Conservation (phyloP, 2,888 invertebrate genomes). For the Mesorhabditis belari region DNA sequence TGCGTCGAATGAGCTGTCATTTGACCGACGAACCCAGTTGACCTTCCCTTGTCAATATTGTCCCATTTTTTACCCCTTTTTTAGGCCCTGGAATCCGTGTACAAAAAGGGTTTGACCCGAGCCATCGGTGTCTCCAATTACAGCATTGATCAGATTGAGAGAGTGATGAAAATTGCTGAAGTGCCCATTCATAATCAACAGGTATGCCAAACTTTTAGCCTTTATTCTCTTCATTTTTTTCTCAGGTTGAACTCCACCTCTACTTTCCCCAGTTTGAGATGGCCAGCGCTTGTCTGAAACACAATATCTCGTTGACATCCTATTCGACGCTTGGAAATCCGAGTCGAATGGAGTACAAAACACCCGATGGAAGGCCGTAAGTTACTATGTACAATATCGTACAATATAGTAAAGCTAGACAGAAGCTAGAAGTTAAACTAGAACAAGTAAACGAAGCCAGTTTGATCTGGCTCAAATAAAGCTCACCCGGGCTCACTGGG, state of each 20-base stretch:
- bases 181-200: conserved; percentile 59
- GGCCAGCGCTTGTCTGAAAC: conserved; percentile 56
- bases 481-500: no score
- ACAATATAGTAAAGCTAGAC: no score
- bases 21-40: no score
- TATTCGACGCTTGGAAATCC: conserved; percentile 54
- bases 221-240: conserved; percentile 2
- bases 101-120: no score
- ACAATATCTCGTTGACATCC: conserved; percentile 60
- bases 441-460: no score
- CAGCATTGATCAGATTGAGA: conserved; percentile 68
- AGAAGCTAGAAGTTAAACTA: no score
- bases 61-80: no score
- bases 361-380: conserved; percentile 34
- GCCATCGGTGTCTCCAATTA: conserved; percentile 81
- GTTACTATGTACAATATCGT: no score
- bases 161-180: conserved; percentile 56
- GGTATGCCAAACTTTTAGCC: no score
- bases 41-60: no score
- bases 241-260: conserved; percentile 70
- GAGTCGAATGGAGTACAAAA: conserved; percentile 36
- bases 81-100: conserved; percentile 58
- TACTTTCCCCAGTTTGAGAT: conserved; percentile 70
- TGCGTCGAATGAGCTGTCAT: no score
- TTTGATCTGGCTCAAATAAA: no score